Percentiles rank a stretch among this genome's conserved stretches.
Conservation (phyloP, 2,888 invertebrate species). For the Agriopis marginaria region DNA sequence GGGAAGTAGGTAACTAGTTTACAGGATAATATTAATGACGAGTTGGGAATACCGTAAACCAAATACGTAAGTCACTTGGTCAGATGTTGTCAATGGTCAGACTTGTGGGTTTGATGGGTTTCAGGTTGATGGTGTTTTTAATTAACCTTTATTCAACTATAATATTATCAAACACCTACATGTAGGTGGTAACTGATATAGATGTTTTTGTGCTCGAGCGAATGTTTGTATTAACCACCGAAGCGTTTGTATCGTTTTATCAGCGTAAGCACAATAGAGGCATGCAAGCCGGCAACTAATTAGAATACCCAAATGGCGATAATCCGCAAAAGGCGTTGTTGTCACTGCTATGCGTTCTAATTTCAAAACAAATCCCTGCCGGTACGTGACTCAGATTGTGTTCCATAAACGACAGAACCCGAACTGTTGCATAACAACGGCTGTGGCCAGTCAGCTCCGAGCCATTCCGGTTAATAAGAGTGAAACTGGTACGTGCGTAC, state of each 20-base stretch:
- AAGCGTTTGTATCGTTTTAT: constrained; percentile 34
- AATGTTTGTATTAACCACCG: constrained; percentile 20
- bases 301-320: constrained; percentile 77
- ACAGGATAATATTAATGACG: background rate
- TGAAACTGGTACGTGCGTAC: constrained; percentile 69
- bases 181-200: background rate
- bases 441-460: constrained; percentile 53
- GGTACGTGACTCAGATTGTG: constrained; percentile 84
- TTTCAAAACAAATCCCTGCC: constrained; percentile 85
- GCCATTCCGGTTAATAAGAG: constrained; percentile 71
- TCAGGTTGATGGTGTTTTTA: too few relatives aligned
- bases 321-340: constrained; percentile 79
- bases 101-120: too few relatives aligned
- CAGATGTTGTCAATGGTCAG: too few relatives aligned
- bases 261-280: constrained; percentile 27
- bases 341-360: constrained; percentile 77
- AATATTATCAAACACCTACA: background rate
- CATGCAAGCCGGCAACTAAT: constrained; percentile 57
- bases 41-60: too few relatives aligned
- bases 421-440: constrained; percentile 66
- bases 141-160: background rate
- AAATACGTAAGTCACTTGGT: too few relatives aligned
- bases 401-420: constrained; percentile 74
- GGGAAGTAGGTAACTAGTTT: too few relatives aligned
- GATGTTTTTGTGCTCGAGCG: background rate